phyloP scores from a whole-genome alignment of 2,113 vertebrate species.

The Aegotheles bennettii region DNA sequence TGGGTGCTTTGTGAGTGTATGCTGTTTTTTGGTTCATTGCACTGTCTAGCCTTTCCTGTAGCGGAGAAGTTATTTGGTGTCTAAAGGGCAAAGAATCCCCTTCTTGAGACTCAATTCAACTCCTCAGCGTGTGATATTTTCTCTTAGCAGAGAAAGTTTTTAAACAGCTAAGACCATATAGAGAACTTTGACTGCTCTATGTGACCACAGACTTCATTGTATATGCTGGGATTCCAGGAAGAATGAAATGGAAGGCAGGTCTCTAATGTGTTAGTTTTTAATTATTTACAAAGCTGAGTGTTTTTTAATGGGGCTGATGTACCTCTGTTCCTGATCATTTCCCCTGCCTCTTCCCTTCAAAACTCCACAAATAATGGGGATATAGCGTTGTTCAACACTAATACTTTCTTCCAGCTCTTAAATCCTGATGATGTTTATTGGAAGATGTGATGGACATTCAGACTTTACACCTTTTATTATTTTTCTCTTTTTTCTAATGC shows the following conservation, averaged over 20 bases:
- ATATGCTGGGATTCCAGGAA: slow-evolving; percentile 44
- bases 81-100: background rate
- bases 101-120: background rate
- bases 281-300: slow-evolving; percentile 76
- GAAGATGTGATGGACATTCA: background rate
- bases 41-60: background rate
- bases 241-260: slow-evolving; percentile 16
- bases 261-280: slow-evolving; percentile 58
- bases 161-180: background rate
- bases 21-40: background rate
- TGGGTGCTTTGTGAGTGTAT: background rate
- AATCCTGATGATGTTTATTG: background rate
- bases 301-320: slow-evolving; percentile 66
- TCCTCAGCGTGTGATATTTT: background rate
- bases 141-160: background rate
- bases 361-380: background rate
- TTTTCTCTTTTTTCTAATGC: background rate
- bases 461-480: background rate
- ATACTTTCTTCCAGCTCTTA: background rate
- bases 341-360: background rate
- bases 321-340: slow-evolving; percentile 49
- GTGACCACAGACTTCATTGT: background rate
- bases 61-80: background rate
- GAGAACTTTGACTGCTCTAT: background rate
- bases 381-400: background rate